These are phyloP conservation scores for Labroides dimidiatus DNA, from an alignment of 2,797 vertebrate species.

Conservation along the genomic window DNA sequence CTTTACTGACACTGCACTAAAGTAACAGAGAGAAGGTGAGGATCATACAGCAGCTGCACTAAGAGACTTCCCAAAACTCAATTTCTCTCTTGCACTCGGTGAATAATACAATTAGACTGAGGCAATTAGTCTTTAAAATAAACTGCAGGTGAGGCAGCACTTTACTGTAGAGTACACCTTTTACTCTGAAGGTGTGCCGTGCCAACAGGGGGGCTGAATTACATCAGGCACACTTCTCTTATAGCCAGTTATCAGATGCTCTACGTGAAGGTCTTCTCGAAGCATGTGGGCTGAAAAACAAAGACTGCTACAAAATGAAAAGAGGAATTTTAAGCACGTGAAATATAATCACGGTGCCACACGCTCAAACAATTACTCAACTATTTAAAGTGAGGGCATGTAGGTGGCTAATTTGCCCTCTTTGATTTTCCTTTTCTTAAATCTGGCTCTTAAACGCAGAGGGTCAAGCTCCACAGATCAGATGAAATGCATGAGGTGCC, in stretches of 20 bases:
- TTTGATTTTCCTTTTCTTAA: constrained; percentile 74
- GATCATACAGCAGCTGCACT: constrained; percentile 57
- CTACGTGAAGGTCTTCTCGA: neutral
- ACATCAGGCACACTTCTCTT: constrained; percentile 20
- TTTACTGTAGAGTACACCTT: constrained; percentile 26
- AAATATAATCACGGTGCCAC: constrained; percentile 62
- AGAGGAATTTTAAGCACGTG: constrained; percentile 46
- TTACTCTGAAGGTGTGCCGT: constrained; percentile 1
- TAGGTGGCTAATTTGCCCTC: constrained; percentile 66
- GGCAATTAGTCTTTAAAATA: constrained; percentile 50
- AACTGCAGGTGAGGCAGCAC: constrained; percentile 45
- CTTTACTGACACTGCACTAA: constrained; percentile 73
- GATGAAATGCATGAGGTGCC: constrained; percentile 64
- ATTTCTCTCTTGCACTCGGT: constrained; percentile 42
- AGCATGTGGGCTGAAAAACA: constrained; percentile 27
- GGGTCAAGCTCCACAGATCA: constrained; percentile 61
- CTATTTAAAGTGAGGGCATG: constrained; percentile 66
- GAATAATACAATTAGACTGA: constrained; percentile 54
- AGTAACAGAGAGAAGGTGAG: constrained; percentile 73
- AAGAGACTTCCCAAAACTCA: constrained; percentile 64
- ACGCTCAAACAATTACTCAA: constrained; percentile 73
- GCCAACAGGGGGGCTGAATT: constrained; percentile 23
- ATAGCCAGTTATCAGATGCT: constrained; percentile 6
- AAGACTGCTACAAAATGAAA: constrained; percentile 28
- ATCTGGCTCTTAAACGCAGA: constrained; percentile 71